Evolutionary conservation across 1,140 invertebrate species (phyloP), one percentile per base, ranked within the genome.

Genomic region (Hyles euphorbiae): DNA sequence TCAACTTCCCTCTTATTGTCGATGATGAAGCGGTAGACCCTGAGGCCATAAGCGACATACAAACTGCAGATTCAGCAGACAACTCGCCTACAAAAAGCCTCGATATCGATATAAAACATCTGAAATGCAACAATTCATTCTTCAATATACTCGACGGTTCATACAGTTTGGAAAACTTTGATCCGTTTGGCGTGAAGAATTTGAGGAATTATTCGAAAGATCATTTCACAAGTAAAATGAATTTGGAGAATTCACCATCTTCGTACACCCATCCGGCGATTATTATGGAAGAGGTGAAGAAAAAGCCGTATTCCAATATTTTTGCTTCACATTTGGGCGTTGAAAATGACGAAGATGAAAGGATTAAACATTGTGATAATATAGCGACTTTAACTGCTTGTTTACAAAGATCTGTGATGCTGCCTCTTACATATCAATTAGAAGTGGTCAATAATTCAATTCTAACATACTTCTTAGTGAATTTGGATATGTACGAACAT

Each of bases 401-500:
- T 60, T 70, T 94, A 3, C 91, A 93, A 68, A 90, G 92, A 71
- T 94, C 93, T 1, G 90, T 95, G 2, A 87, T 92, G 66, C 83
- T 94, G 60, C 94, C 94, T 0, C 69, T 95, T 2, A 89, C 89
- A n/a, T 91, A 92, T 34, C 94, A 95, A 70, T 90, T 92, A 52
- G 91, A 91, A 52, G 85, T 95, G 5, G 90, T 94, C 0, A 94
- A 94, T 58, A 93, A 92, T 55, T 94, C 94, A 8, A 91, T 95
- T 11, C 82, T 95, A 44, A 93, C 93, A 52, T 92, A 93, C 70
- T 92, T 94, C 58, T 79, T 95, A 0, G 84, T 92, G 1, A 92
- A 95, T 56, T 82, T 93, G 7, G 90, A 93, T 47, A 90, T 94
- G 65, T 89, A 94, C 9, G 90, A 92, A 8, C 94, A 95, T 78